A percentile compares a stretch with the other conserved stretches of the same genome.
Conservation (phyloP, 2,113 vertebrate species). For the Alectura lathami region DNA sequence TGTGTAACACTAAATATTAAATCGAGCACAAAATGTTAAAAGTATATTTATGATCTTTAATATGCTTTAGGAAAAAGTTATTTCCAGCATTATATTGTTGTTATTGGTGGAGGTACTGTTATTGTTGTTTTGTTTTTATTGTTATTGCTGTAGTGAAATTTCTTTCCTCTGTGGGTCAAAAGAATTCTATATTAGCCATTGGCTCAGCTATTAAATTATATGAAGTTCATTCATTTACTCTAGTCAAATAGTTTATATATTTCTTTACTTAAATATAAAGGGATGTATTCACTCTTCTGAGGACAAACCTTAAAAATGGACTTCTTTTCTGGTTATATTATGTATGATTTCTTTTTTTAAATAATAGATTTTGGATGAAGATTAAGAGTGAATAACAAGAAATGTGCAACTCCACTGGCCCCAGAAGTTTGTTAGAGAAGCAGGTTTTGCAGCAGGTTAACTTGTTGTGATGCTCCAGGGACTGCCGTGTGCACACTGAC, state of each 20-base stretch:
- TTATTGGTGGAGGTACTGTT: neutral
- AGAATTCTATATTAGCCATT: neutral
- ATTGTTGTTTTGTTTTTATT: neutral
- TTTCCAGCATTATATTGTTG: neutral
- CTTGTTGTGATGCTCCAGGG: neutral
- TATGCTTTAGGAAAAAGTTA: constrained; percentile 24
- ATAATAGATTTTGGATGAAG: neutral
- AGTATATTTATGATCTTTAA: constrained; percentile 47
- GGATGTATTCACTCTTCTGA: neutral
- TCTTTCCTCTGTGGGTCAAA: constrained; percentile 33
- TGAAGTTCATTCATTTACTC: neutral
- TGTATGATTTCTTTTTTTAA: rapidly evolving
- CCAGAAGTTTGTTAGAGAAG: neutral
- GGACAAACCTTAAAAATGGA: neutral
- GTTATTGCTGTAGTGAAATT: neutral
- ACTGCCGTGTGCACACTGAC: neutral
- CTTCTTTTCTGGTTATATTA: neutral
- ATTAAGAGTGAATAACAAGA: neutral
- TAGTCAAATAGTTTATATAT: neutral
- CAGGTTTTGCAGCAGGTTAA: neutral
- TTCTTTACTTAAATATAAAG: neutral
- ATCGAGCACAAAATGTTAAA: neutral
- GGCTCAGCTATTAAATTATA: neutral
- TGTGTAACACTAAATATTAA: constrained; percentile 26
- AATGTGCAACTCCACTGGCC: neutral